Conservation (phyloP, 2,797 vertebrate species). For the Amazona finschi region DNA sequence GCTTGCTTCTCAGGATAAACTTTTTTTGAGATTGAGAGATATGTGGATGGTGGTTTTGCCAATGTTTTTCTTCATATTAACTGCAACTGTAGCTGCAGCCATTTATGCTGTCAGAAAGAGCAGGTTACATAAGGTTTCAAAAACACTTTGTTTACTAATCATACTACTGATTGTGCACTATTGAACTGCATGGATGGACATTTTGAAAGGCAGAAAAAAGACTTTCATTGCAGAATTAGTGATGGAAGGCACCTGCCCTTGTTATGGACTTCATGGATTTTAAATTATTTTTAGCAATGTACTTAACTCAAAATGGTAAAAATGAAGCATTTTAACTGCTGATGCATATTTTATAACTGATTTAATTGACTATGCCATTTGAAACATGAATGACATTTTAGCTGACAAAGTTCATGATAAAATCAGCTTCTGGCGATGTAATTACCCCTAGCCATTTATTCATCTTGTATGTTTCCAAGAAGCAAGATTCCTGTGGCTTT, state of each 20-base stretch:
- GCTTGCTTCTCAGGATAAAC: background rate
- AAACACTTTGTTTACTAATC: constrained; percentile 21
- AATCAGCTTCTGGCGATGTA: background rate
- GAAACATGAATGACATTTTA: constrained; percentile 19
- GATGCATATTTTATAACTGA: background rate
- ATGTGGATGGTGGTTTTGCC: background rate
- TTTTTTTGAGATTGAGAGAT: background rate
- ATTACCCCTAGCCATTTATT: background rate
- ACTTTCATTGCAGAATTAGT: background rate
- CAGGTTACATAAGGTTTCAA: constrained; percentile 21
- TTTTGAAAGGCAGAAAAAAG: background rate
- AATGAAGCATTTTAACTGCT: background rate
- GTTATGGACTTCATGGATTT: background rate
- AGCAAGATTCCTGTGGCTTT: background rate
- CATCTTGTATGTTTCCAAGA: background rate
- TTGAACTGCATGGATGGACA: background rate
- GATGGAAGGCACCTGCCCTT: background rate
- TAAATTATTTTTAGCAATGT: background rate
- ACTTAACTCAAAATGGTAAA: background rate
- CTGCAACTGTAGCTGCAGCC: background rate
- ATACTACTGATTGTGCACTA: background rate
- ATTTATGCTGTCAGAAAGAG: constrained; percentile 32
- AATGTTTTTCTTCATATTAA: background rate
- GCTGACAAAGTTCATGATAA: background rate
- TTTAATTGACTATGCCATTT: background rate